A percentile compares a stretch with the other conserved stretches of the same genome.
Evolutionary conservation across 2,797 vertebrate species (phyloP).

Genomic region (Carduelis carduelis): DNA sequence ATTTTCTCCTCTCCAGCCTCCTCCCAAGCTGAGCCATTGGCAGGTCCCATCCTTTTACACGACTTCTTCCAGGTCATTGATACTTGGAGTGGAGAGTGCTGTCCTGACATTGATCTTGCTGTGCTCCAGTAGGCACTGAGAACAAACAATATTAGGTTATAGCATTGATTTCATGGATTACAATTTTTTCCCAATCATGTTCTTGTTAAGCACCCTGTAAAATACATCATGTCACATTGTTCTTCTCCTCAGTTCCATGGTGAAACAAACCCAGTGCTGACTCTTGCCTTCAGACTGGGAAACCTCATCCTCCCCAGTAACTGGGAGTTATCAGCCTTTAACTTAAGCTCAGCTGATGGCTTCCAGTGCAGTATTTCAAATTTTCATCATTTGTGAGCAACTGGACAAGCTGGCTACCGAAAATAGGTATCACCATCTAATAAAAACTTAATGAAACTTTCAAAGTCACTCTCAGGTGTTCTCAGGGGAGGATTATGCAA

Average conservation of each 20-base stretch:
- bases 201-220: conserved; percentile 59
- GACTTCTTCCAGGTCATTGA: conserved; percentile 53
- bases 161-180: conserved; percentile 71
- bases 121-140: conserved; percentile 57
- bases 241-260: neutral
- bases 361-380: neutral
- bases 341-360: neutral
- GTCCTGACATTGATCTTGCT: conserved; percentile 67
- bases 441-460: conserved; percentile 41
- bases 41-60: neutral
- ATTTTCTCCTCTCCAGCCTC: neutral
- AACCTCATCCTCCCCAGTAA: neutral
- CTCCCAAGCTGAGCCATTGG: neutral
- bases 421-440: neutral
- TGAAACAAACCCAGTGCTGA: neutral
- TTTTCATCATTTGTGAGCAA: neutral
- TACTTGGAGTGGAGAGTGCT: conserved; percentile 64
- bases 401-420: neutral
- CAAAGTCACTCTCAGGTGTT: neutral
- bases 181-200: conserved; percentile 53
- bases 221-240: neutral
- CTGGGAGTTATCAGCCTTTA: neutral
- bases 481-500: neutral
- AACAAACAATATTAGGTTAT: conserved; percentile 70
- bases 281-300: neutral